Evolutionary conservation across 2,113 vertebrate species (phyloP), one percentile per base, ranked within the genome.

Genomic region (Pluvianellus socialis): DNA sequence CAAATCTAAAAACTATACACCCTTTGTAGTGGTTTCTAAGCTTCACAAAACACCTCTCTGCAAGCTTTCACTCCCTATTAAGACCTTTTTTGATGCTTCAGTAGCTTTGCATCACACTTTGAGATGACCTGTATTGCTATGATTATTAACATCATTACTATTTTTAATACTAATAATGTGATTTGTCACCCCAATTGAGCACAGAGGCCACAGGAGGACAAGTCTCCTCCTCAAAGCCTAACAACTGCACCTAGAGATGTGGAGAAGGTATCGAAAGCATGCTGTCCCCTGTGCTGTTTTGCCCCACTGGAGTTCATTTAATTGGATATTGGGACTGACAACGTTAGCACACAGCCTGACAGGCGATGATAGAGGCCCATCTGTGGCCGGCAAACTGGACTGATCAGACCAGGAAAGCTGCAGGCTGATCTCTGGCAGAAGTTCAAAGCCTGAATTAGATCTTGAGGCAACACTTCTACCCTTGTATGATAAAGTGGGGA

Each of bases 381-480:
- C 94, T 96, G 83, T 23, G 50, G 26, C 85, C 67, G 63, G 52
- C 62, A 87, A 77, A 73, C 66, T 45, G 79, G 77, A 62, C 72
- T 95, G 84, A 96, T 97, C 88, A 85, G 66, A 96, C 96, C 71
- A 97, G 73, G 53, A 59, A 70, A 68, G 68, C 32, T 86, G 40
- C 67, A 88, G 40, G 86, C 52, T 87, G 38, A 86, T 95, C 58
- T 86, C 80, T 88, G 84, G 70, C 68, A 93, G 38, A 75, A 55
- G 67, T 76, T 96, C 91, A 89, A 85, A 90, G 45, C 6, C 73
- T 81, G 94, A 97, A 94, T 96, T 95, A 96, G 70, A 70, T 95
- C 94, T 77, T 74, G 61, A 94, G 35, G 45, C 47, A 88, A 71
- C 42, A 38, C 7, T 86, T 88, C 58, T n/a, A 9, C 44, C 23